Evolutionary conservation across 2,113 vertebrate genomes (phyloP).

Genomic region (Nannobrachium achirus): DNA sequence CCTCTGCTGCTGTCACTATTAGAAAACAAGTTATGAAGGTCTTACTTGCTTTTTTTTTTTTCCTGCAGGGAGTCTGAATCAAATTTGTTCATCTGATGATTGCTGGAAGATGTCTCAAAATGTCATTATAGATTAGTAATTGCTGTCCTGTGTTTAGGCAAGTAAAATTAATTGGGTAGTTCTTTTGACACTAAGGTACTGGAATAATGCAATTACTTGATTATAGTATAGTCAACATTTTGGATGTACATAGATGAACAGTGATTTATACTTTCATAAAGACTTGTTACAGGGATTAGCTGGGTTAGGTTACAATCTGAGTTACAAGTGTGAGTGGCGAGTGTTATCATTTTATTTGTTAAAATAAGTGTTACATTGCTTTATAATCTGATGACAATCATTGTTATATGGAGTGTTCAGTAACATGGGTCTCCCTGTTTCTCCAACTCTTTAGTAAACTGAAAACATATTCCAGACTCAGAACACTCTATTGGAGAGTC

Average conservation of each 20-base stretch:
- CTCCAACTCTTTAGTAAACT: no score
- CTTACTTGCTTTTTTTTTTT: constrained; percentile 52
- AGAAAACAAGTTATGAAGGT: constrained; percentile 15
- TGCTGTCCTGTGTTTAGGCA: constrained; percentile 19
- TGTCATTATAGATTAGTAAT: not conserved
- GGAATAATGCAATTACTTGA: not conserved
- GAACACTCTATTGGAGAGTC: no score
- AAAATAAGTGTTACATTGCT: no score
- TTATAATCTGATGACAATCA: no score
- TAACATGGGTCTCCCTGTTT: no score
- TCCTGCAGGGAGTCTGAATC: constrained; percentile 1
- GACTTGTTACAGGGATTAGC: not conserved
- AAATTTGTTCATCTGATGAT: constrained; percentile 25
- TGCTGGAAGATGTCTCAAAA: constrained; percentile 20
- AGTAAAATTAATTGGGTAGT: constrained; percentile 35
- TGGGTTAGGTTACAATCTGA: no score
- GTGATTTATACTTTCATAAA: constrained; percentile 43
- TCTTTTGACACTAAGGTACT: constrained; percentile 59
- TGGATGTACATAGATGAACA: constrained; percentile 29
- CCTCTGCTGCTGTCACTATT: constrained; percentile 21
- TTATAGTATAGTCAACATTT: constrained; percentile 21
- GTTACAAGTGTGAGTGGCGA: no score
- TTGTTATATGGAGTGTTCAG: no score
- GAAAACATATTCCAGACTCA: no score
- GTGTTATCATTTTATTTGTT: no score